Evolutionary conservation across 2,888 invertebrate species (phyloP).

Genomic region (Biston stratarius): DNA sequence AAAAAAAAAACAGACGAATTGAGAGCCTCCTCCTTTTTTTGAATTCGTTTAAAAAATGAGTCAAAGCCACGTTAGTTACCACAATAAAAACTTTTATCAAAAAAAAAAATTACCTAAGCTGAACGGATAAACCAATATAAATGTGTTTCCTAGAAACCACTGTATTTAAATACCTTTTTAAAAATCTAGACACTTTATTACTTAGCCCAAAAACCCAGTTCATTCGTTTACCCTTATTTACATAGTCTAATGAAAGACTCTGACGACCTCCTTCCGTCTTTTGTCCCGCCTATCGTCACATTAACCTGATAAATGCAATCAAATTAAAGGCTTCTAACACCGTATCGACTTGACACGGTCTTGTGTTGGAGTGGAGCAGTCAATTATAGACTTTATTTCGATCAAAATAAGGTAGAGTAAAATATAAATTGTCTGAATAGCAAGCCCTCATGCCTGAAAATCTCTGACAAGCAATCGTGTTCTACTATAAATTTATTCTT

Average conservation of each 20-base stretch:
- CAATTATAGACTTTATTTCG: too few species aligned
- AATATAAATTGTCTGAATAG: background rate
- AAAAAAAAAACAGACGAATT: too few species aligned
- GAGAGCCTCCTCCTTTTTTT: too few species aligned
- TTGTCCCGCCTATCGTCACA: conserved; percentile 19
- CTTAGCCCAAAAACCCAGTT: conserved; percentile 11
- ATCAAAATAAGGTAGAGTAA: background rate
- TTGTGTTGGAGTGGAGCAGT: too few species aligned
- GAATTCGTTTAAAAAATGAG: too few species aligned
- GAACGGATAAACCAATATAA: background rate
- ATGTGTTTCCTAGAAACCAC: background rate
- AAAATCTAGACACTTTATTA: conserved; percentile 3
- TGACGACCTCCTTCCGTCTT: conserved; percentile 10
- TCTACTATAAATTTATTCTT: too few species aligned
- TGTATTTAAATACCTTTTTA: background rate
- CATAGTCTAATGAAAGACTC: conserved; percentile 9
- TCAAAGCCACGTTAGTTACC: too few species aligned
- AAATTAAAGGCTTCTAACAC: conserved; percentile 48
- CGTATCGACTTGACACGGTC: background rate
- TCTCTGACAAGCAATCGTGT: too few species aligned
- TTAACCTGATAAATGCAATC: conserved; percentile 49
- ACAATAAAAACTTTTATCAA: background rate
- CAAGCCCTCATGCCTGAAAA: background rate
- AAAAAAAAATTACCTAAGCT: background rate
- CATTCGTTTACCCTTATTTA: background rate